A percentile compares a stretch with the other conserved stretches of the same genome.
These are phyloP conservation scores for Eilema sororculum DNA, from an alignment of 2,888 invertebrate species.

Conservation along the genomic window DNA sequence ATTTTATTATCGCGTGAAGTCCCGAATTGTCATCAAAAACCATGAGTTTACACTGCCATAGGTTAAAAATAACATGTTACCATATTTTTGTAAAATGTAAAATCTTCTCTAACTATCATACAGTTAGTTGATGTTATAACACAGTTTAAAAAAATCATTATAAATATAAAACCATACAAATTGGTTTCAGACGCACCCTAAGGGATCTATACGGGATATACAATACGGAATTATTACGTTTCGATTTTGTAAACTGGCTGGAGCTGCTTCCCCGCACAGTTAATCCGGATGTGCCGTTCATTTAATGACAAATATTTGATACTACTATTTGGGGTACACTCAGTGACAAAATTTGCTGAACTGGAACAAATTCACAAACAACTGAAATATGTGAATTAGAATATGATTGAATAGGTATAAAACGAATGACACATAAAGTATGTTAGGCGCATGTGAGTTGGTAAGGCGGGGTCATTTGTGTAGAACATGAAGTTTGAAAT, in stretches of 20 bases:
- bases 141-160: too few species aligned
- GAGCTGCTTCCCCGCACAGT: not conserved
- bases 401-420: not conserved
- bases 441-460: too few species aligned
- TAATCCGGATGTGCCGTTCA: not conserved
- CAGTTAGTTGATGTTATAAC: too few species aligned
- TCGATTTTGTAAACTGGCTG: not conserved
- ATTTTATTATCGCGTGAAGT: too few species aligned
- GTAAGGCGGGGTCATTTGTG: too few species aligned
- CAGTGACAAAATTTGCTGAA: not conserved
- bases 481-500: too few species aligned
- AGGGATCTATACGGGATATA: not conserved
- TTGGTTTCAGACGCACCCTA: not conserved
- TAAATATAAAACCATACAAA: not conserved
- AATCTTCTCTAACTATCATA: not conserved
- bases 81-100: not conserved
- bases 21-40: too few species aligned
- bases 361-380: not conserved
- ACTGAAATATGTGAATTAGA: not conserved
- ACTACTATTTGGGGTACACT: not conserved
- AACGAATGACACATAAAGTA: too few species aligned
- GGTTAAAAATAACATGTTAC: too few species aligned
- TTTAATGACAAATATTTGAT: not conserved
- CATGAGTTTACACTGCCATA: too few species aligned
- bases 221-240: not conserved